phyloP scores from a whole-genome alignment of 2,113 vertebrate species.

The Syngnathus floridae region DNA sequence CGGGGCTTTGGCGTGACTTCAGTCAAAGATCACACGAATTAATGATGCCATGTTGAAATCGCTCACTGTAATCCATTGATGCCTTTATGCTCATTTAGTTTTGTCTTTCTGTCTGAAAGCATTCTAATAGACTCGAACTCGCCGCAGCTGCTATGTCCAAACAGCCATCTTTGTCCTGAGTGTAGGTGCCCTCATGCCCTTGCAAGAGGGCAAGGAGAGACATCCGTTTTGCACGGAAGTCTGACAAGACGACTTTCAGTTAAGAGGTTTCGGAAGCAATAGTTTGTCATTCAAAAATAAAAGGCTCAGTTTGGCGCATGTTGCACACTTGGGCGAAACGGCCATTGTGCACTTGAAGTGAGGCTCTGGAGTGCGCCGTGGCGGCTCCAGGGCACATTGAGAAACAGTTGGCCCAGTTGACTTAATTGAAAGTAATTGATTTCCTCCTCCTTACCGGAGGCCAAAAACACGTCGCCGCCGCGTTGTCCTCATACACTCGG shows the following conservation, averaged over 20 bases:
- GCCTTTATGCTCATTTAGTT: constrained; percentile 4
- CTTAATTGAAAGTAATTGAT: constrained; percentile 96
- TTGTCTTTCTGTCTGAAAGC: constrained; percentile 2
- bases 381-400: constrained; percentile 73
- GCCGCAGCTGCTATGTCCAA: no score
- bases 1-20: constrained; percentile 28
- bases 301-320: background rate
- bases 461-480: constrained; percentile 56
- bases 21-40: constrained; percentile 18
- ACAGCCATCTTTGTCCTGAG: constrained; percentile 44
- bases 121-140: constrained; percentile 22
- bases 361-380: constrained; percentile 32
- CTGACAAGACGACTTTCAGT: background rate
- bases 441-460: constrained; percentile 71
- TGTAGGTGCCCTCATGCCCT: constrained; percentile 17
- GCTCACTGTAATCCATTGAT: background rate
- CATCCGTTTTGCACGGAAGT: no score
- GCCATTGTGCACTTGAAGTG: constrained; percentile 35
- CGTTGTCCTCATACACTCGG: constrained; percentile 42
- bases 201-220: no score
- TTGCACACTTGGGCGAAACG: constrained; percentile 14
- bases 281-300: background rate
- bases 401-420: constrained; percentile 84
- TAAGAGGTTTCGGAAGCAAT: background rate
- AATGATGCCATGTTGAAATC: constrained; percentile 2